Conservation (phyloP, 2,888 invertebrate genomes). For the Rhingia rostrata region DNA sequence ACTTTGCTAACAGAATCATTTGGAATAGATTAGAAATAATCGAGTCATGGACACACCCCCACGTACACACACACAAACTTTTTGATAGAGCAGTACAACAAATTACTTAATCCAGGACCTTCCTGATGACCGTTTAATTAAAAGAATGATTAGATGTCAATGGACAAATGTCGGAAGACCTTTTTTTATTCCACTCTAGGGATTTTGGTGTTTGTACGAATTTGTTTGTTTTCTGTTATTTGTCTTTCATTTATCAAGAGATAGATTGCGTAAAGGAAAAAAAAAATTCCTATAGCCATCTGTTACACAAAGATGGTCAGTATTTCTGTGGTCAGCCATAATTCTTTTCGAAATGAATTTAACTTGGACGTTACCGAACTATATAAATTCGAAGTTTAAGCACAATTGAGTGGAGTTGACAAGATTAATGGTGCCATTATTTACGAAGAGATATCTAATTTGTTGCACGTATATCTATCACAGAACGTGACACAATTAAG, state of each 20-base stretch:
- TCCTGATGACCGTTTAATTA: slow-evolving; percentile 68
- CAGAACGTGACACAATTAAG: no score
- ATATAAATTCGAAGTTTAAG: slow-evolving; percentile 43
- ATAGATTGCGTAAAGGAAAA: slow-evolving; percentile 34
- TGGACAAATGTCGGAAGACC: slow-evolving; percentile 51
- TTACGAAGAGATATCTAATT: no score
- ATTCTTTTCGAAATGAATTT: slow-evolving; percentile 14
- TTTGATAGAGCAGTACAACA: slow-evolving; percentile 34
- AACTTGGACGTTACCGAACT: slow-evolving; percentile 45
- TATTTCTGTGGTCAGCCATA: slow-evolving; percentile 21
- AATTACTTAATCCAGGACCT: slow-evolving; percentile 68
- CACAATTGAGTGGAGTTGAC: neutral
- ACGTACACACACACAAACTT: slow-evolving; percentile 4
- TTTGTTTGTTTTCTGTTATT: slow-evolving; percentile 3
- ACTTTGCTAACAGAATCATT: slow-evolving; percentile 64
- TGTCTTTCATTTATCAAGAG: slow-evolving; percentile 19
- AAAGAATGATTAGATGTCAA: slow-evolving; percentile 70
- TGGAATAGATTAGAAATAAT: slow-evolving; percentile 65
- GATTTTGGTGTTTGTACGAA: neutral
- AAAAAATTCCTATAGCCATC: slow-evolving; percentile 32
- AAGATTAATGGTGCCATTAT: no score
- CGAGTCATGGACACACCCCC: slow-evolving; percentile 18
- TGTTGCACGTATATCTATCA: no score
- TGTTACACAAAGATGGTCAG: slow-evolving; percentile 44
- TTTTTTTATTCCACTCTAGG: slow-evolving; percentile 3